Evolutionary conservation across 2,113 vertebrate genomes (phyloP).

Genomic region (Hucho hucho): DNA sequence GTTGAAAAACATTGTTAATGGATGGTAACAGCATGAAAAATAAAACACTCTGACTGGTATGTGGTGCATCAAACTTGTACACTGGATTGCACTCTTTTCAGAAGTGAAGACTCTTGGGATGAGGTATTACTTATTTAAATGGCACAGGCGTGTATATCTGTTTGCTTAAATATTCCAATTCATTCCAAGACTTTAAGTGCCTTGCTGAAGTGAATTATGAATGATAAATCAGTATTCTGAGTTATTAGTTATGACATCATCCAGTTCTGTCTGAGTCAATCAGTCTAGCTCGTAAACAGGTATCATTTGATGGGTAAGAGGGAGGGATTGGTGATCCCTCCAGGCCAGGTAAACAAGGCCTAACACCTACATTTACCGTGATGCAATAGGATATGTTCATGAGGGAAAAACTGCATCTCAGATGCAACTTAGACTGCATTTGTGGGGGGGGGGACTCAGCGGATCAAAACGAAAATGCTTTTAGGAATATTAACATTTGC

Average conservation of each 20-base stretch:
- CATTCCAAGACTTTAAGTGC: slow-evolving; percentile 75
- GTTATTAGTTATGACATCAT: slow-evolving; percentile 75
- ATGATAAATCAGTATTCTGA: slow-evolving; percentile 71
- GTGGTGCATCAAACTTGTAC: slow-evolving; percentile 64
- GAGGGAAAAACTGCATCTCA: no score
- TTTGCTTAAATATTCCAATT: slow-evolving; percentile 78
- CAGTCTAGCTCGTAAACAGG: slow-evolving; percentile 40
- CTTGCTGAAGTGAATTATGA: slow-evolving; percentile 73
- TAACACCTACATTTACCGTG: background rate
- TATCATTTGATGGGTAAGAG: slow-evolving; percentile 32
- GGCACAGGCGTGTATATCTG: slow-evolving; percentile 70
- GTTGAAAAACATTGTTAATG: slow-evolving; percentile 66
- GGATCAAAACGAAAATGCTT: background rate
- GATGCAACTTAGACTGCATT: no score
- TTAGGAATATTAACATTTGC: background rate
- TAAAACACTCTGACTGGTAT: slow-evolving; percentile 53
- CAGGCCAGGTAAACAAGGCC: background rate
- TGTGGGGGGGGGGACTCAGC: background rate
- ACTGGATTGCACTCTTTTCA: slow-evolving; percentile 56
- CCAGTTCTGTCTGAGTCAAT: slow-evolving; percentile 54
- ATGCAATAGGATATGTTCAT: no score
- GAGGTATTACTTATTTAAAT: slow-evolving; percentile 74
- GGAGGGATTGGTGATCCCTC: background rate
- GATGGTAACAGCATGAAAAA: slow-evolving; percentile 66
- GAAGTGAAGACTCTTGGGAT: slow-evolving; percentile 64